These are phyloP conservation scores for Terrapene triunguis DNA, from an alignment of 2,113 vertebrate genomes.

Conservation along the genomic window DNA sequence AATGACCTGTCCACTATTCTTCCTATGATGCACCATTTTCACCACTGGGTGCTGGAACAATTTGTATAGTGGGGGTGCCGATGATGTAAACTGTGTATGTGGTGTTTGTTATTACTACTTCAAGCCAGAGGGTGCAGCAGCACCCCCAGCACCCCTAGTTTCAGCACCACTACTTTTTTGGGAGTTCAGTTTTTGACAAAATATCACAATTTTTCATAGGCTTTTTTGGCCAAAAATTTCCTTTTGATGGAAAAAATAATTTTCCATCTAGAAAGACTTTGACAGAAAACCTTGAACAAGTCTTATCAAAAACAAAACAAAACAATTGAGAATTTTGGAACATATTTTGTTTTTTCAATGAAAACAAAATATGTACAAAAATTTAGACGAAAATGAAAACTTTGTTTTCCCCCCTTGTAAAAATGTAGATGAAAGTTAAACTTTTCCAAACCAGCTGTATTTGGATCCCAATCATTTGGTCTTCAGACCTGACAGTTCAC, in stretches of 20 bases:
- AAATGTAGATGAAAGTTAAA: not conserved
- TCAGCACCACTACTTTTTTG: not conserved
- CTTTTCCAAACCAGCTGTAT: not conserved
- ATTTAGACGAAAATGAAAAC: not conserved
- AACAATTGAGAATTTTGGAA: not conserved
- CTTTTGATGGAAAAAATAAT: not conserved
- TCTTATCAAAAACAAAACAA: not conserved
- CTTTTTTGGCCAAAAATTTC: not conserved
- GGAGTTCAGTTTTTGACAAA: not conserved
- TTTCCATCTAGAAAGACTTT: not conserved
- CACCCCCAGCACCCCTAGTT: too few relatives aligned
- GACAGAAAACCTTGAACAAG: not conserved
- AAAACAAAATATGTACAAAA: not conserved
- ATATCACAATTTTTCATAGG: not conserved
- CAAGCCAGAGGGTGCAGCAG: not conserved
- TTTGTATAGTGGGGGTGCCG: too few relatives aligned
- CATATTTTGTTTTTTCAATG: not conserved
- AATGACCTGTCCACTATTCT: not conserved
- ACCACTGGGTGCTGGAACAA: too few relatives aligned
- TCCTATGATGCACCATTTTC: not conserved
- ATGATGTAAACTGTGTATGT: too few relatives aligned
- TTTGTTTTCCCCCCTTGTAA: not conserved
- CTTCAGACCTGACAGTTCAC: not conserved
- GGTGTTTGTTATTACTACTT: not conserved
- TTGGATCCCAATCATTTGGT: not conserved